Conservation (phyloP, 1,140 invertebrate species). For the Eumaeus atala region DNA sequence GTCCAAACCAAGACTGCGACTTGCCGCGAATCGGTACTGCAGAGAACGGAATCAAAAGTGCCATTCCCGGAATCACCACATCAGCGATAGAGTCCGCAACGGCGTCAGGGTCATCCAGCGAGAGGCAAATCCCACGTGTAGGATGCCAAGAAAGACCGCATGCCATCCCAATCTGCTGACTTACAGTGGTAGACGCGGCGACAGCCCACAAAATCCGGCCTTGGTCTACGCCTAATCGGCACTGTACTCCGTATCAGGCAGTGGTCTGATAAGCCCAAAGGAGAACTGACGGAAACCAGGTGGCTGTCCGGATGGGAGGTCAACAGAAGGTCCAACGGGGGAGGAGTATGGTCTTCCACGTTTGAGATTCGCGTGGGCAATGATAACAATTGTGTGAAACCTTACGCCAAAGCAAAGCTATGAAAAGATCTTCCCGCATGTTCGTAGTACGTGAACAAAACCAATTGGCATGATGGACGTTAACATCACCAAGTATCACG, state of each 20-base stretch:
- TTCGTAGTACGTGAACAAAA: conserved; percentile 5
- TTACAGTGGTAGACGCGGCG: background rate
- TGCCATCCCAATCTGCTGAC: conserved; percentile 16
- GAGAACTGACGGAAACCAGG: conserved; percentile 4
- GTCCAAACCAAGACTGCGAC: conserved; percentile 8
- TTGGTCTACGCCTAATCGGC: background rate
- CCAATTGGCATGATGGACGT: conserved; percentile 13
- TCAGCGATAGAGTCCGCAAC: conserved; percentile 5
- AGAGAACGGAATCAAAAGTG: conserved; percentile 15
- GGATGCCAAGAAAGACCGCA: conserved; percentile 14
- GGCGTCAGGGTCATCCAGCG: conserved; percentile 8
- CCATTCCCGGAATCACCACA: conserved; percentile 18
- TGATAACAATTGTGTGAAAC: conserved; percentile 20
- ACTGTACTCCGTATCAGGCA: conserved; percentile 18
- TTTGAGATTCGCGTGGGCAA: no score
- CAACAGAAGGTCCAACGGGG: conserved; percentile 24
- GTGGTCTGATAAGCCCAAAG: conserved; percentile 20
- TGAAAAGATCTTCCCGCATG: conserved; percentile 1
- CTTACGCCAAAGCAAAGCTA: conserved; percentile 18
- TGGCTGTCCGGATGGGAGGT: conserved; percentile 21
- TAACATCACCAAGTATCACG: conserved; percentile 20
- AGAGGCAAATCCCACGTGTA: conserved; percentile 17
- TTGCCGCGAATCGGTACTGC: background rate
- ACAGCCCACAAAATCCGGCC: background rate
- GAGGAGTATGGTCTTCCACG: no score